These are phyloP conservation scores for Parotocinclus haroldoi DNA, from an alignment of 2,797 vertebrate genomes.

Conservation along the genomic window DNA sequence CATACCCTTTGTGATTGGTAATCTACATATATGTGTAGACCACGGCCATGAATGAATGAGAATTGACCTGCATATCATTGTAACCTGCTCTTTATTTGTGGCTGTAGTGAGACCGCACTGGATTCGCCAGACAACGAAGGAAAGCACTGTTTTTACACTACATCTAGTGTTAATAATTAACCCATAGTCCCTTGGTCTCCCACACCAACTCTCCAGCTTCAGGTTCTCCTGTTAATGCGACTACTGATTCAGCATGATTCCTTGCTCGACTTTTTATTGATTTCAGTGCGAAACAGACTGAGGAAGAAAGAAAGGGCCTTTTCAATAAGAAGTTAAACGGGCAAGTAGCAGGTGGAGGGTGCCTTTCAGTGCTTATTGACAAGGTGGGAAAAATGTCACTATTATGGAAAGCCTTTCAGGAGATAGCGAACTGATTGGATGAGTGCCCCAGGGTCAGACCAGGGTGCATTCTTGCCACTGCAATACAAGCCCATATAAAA, in stretches of 20 bases:
- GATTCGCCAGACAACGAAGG: background rate
- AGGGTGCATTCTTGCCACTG: conserved; percentile 70
- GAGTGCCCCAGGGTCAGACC: conserved; percentile 77
- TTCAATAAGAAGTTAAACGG: conserved; percentile 83
- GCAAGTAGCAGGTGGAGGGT: conserved; percentile 80
- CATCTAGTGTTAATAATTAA: too few species aligned
- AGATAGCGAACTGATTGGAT: conserved; percentile 82
- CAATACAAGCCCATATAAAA: conserved; percentile 76
- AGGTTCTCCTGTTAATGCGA: conserved; percentile 69
- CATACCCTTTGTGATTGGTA: too few species aligned
- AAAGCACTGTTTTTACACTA: too few species aligned
- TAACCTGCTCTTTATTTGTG: background rate
- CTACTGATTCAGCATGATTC: conserved; percentile 67
- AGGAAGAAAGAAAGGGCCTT: conserved; percentile 76
- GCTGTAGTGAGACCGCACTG: background rate
- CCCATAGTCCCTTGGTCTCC: too few species aligned
- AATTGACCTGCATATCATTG: background rate
- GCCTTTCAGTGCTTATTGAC: conserved; percentile 83
- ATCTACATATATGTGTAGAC: too few species aligned
- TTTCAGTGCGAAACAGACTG: conserved; percentile 75
- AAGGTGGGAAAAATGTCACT: conserved; percentile 85
- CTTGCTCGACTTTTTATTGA: conserved; percentile 76
- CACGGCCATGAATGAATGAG: background rate
- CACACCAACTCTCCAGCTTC: background rate
- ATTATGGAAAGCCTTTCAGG: conserved; percentile 79